Conservation (phyloP, 23 tunicate species). For the Halocynthia aurantium region DNA sequence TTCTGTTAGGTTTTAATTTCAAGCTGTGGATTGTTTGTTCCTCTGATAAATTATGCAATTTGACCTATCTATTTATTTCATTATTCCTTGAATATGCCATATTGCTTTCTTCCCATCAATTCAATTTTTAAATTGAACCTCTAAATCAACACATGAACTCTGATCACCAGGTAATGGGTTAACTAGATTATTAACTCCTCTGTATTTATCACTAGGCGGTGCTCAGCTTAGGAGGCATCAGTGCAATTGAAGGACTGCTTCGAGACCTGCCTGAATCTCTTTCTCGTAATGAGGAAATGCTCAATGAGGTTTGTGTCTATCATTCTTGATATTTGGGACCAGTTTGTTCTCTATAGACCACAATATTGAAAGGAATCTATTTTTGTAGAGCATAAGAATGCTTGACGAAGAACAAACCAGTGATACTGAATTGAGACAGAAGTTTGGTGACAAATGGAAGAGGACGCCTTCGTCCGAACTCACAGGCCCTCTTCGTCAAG, state of each 20-base stretch:
- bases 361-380: background rate
- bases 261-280: conserved; percentile 81
- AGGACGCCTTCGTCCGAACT: conserved; percentile 75
- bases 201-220: background rate
- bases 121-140: no score
- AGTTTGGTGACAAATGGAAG: conserved; percentile 88
- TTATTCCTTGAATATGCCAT: no score
- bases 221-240: conserved; percentile 55
- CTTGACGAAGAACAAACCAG: conserved; percentile 85
- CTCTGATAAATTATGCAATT: background rate
- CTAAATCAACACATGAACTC: no score
- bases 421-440: conserved; percentile 78
- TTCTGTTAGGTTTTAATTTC: background rate
- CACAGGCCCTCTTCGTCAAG: conserved; percentile 76
- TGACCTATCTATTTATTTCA: background rate
- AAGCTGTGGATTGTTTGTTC: background rate
- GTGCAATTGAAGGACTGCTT: conserved; percentile 60
- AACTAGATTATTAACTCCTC: no score
- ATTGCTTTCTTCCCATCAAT: no score
- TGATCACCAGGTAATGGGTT: no score
- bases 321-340: background rate
- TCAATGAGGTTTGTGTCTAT: conserved; percentile 55
- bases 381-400: conserved; percentile 45
- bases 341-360: background rate
- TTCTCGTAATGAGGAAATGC: conserved; percentile 72